Evolutionary conservation across 2,888 invertebrate genomes (phyloP).

Genomic region (Rhimphoctona megacephalus): DNA sequence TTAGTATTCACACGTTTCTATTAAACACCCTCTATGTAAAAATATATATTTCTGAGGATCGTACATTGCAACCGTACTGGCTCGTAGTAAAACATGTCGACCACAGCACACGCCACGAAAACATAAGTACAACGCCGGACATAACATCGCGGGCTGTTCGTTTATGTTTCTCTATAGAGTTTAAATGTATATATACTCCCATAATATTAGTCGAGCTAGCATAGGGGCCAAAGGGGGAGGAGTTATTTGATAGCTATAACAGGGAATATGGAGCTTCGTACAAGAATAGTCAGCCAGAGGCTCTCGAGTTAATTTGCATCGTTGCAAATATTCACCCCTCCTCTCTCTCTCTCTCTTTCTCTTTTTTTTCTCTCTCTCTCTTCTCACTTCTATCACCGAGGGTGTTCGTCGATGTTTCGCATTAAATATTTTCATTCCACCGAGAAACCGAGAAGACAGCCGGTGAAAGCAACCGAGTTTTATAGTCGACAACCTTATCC

Average conservation of each 20-base stretch:
- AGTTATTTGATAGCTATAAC: slow-evolving; percentile 16
- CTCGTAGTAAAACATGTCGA: slow-evolving; percentile 71
- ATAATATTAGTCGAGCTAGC: slow-evolving; percentile 19
- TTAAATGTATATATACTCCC: slow-evolving; percentile 19
- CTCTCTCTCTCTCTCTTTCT: slow-evolving; percentile 2
- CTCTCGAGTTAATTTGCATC: slow-evolving; percentile 73
- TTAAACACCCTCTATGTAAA: too few relatives aligned
- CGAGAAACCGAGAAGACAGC: slow-evolving; percentile 12
- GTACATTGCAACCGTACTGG: slow-evolving; percentile 47
- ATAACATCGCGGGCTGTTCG: slow-evolving; percentile 54
- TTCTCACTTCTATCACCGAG: slow-evolving; percentile 19
- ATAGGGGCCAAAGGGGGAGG: slow-evolving; percentile 1
- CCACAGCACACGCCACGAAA: slow-evolving; percentile 70
- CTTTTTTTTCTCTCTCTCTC: background rate
- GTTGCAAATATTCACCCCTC: slow-evolving; percentile 63
- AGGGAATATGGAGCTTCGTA: background rate
- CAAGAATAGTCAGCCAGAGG: slow-evolving; percentile 33
- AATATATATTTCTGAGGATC: slow-evolving; percentile 22
- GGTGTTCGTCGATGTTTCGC: slow-evolving; percentile 57
- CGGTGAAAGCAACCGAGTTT: background rate
- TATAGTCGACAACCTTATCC: slow-evolving; percentile 42
- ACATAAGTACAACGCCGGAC: slow-evolving; percentile 69
- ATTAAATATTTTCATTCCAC: slow-evolving; percentile 50
- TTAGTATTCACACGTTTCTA: too few relatives aligned
- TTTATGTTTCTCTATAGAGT: slow-evolving; percentile 59